Evolutionary conservation across 2,888 invertebrate species (phyloP), one percentile per base, ranked within the genome.

Genomic region (Tenthredo distinguenda): DNA sequence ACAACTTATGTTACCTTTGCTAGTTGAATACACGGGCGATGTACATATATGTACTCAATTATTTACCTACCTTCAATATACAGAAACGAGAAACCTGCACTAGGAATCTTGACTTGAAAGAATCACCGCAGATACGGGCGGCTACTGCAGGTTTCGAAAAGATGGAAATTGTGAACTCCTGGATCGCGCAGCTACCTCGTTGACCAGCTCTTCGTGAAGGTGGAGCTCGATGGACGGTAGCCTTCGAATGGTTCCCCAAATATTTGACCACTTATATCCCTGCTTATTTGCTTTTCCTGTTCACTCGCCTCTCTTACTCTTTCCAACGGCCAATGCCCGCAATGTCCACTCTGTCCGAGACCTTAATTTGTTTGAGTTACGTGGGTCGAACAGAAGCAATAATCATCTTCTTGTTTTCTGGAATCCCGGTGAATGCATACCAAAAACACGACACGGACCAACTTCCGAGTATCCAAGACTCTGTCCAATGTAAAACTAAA

Each of bases 281-380:
- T 86, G 84, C 86, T 87, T 87, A 88, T 87, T 88, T 88, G 87
- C 87, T 87, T 87, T 88, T 86, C 79, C 82, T 82, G 85, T 86
- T 83, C 43, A 31, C 43, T 83, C 81, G 50, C 26, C 10, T 68
- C 68, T 65, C 68, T 71, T 21, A 47, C 71, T 50, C 47, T n/a
- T 7, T 2, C 47, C 43, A 47, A 71, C 83, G 83, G 47, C 71
- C 71, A 71, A 68, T 83, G 68, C 83, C 68, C 86, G 86, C 86
- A 85, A 77, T 86, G 87, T 86, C 87, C 87, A 86, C 88, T 84
- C 79, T 31, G 86, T 76, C 47, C 74, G 62, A 82, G 81, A 82
- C 47, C 81, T 87, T 86, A 86, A 87, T 87, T 87, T 89, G 87
- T 89, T 89, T 88, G 88, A 89, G 84, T 87, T 87, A 85, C 86